Evolutionary conservation across 2,113 vertebrate genomes (phyloP), one percentile per base, ranked within the genome.

Genomic region (Xerus inauris): DNA sequence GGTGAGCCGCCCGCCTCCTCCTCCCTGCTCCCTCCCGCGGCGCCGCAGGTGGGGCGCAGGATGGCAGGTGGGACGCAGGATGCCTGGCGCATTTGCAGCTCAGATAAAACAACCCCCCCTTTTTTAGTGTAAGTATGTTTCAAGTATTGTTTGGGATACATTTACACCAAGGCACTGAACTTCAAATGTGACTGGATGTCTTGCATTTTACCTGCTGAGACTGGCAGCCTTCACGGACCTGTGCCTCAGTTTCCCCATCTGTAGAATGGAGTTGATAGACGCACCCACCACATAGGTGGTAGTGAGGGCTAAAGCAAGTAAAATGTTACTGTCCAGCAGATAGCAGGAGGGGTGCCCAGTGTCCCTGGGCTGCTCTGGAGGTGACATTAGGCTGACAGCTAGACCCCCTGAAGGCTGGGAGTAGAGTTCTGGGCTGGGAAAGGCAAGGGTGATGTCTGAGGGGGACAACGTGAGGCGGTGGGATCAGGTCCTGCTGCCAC

Each of bases 1-100:
- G 0, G 99, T 99, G 97, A 98, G 99, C 94, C 81, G 17, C 67
- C 6, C 22, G 19, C n/a, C n/a, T n/a, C n/a, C 77, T 64, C 67
- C 64, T n/a, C 35, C 35, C 26, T 8, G 69, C 32, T 20, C 65
- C 65, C 84, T 71, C 65, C 65, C 13, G 42, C 30, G 26, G 32
- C 38, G 9, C 49, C 49, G 20, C 17, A 0, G 32, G 8, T 6
- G 22, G 32, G 38, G 7, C 6, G n/a, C 19, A 1, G 38, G 59
- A 42, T 16, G 2, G 19, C 17, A 0, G 30, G 8, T 6, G 22
- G 30, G n/a, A 8, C 5, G 42, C 17, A 1, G 38, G 62, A n/a
- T 12, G 5, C 49, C 20, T 19, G 6, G 11, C 3, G 40, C 10
- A 4, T 8, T 59, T 32, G 30, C 45, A 24, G 30, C 57, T 59